These are phyloP conservation scores for Phenganax subtilis DNA, from an alignment of 92 coral and sea anemone species.

Conservation along the genomic window DNA sequence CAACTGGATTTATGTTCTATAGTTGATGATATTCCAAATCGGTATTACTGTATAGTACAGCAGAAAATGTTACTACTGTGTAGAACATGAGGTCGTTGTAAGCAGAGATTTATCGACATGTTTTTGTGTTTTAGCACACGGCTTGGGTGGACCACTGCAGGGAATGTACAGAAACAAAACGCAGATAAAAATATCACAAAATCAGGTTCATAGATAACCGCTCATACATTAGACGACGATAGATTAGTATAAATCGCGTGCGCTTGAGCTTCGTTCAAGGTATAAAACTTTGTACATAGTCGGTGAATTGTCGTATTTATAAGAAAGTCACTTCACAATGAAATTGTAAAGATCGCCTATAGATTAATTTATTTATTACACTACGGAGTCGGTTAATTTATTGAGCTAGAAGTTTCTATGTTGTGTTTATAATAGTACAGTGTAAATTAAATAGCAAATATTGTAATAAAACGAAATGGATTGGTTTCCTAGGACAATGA, in stretches of 20 bases:
- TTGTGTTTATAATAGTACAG: background rate
- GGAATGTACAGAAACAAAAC: conserved; percentile 26
- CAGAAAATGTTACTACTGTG: no score
- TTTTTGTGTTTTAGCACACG: conserved; percentile 3
- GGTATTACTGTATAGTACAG: no score
- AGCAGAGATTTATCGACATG: background rate
- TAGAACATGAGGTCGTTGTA: no score
- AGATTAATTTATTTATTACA: conserved; percentile 15
- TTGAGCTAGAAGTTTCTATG: background rate
- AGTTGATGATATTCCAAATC: no score
- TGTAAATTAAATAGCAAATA: background rate
- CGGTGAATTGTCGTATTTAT: background rate
- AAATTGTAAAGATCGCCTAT: background rate
- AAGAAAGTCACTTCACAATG: background rate
- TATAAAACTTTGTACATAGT: background rate
- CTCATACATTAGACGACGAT: no score
- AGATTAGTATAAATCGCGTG: no score
- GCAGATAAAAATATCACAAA: background rate
- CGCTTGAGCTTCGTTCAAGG: no score
- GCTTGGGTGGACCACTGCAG: conserved; percentile 35
- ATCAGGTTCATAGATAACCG: no score
- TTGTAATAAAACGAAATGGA: background rate
- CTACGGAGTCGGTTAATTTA: conserved; percentile 8
- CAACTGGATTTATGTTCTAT: no score
- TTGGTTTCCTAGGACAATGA: no score